A percentile compares a stretch with the other conserved stretches of the same genome.
These are phyloP conservation scores for Drosophila pseudoananassae DNA, from an alignment of 1,140 invertebrate genomes.

Conservation along the genomic window DNA sequence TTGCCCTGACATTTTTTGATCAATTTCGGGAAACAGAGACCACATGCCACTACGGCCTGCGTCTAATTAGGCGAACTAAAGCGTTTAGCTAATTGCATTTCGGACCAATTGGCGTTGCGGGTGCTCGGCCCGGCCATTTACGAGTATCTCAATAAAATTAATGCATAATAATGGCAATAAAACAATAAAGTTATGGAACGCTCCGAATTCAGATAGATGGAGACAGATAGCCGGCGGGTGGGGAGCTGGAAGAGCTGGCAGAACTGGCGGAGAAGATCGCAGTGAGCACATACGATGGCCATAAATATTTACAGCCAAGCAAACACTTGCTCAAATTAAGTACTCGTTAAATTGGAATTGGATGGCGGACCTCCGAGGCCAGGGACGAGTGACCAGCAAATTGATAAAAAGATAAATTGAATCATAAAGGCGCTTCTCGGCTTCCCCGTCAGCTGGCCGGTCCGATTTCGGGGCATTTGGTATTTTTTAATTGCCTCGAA, in stretches of 20 bases:
- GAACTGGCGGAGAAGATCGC: slow-evolving; percentile 1
- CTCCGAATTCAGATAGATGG: slow-evolving; percentile 29
- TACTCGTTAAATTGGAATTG: slow-evolving; percentile 80
- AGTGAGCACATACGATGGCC: slow-evolving; percentile 49
- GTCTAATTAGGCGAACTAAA: slow-evolving; percentile 60
- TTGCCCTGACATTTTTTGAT: slow-evolving; percentile 52
- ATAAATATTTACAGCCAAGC: slow-evolving; percentile 82
- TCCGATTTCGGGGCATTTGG: slow-evolving; percentile 32
- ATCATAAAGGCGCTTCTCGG: slow-evolving; percentile 45
- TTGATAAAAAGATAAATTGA: slow-evolving; percentile 77
- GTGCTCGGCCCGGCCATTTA: slow-evolving; percentile 52
- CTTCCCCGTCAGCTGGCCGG: slow-evolving; percentile 2
- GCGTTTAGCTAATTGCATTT: slow-evolving; percentile 68
- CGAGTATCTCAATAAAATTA: slow-evolving; percentile 78
- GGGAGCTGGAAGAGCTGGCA: neutral
- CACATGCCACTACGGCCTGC: slow-evolving; percentile 37
- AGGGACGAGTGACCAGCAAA: slow-evolving; percentile 45
- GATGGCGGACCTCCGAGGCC: slow-evolving; percentile 43
- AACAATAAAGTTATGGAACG: slow-evolving; percentile 78
- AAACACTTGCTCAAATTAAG: slow-evolving; percentile 82
- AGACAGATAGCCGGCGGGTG: slow-evolving; percentile 5
- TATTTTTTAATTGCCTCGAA: slow-evolving; percentile 50
- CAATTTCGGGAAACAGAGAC: slow-evolving; percentile 16
- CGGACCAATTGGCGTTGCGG: slow-evolving; percentile 48
- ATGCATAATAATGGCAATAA: slow-evolving; percentile 79